Conservation (phyloP, 1,140 invertebrate genomes). For the Drosophila gunungcola region DNA sequence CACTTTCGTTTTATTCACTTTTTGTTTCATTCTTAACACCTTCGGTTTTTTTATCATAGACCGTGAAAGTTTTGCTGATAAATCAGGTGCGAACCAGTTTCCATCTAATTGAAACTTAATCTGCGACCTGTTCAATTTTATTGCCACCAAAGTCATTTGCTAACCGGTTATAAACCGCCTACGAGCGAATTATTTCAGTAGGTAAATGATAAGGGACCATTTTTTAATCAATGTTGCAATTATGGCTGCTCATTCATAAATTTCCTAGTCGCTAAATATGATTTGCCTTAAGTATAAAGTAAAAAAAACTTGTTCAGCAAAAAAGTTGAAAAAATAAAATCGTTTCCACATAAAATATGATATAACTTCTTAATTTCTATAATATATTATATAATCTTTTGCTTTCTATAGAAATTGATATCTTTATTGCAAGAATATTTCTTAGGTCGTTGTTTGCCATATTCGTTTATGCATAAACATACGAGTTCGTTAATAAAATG, state of each 20-base stretch:
- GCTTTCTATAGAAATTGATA: no score
- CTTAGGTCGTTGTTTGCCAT: neutral
- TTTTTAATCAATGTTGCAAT: no score
- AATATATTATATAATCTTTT: no score
- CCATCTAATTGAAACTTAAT: conserved; percentile 31
- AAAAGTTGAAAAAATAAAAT: no score
- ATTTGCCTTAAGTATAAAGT: no score
- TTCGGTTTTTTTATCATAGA: neutral
- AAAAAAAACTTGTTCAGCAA: no score
- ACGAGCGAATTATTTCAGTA: neutral
- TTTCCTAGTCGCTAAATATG: no score
- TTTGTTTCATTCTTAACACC: conserved; percentile 1
- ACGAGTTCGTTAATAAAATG: conserved; percentile 10
- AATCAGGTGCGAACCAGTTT: conserved; percentile 25
- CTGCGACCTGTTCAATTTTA: conserved; percentile 6
- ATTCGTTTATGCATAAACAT: conserved; percentile 1
- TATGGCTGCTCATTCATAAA: no score
- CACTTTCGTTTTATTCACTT: conserved; percentile 2
- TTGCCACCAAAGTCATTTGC: neutral
- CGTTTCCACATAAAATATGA: no score
- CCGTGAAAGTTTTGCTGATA: conserved; percentile 14
- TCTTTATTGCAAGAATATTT: no score
- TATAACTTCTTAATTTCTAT: no score
- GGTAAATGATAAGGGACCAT: neutral
- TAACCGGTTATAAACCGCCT: conserved; percentile 6